Evolutionary conservation across 2,113 vertebrate species (phyloP).

Genomic region (Microcebus lehilahytsara): DNA sequence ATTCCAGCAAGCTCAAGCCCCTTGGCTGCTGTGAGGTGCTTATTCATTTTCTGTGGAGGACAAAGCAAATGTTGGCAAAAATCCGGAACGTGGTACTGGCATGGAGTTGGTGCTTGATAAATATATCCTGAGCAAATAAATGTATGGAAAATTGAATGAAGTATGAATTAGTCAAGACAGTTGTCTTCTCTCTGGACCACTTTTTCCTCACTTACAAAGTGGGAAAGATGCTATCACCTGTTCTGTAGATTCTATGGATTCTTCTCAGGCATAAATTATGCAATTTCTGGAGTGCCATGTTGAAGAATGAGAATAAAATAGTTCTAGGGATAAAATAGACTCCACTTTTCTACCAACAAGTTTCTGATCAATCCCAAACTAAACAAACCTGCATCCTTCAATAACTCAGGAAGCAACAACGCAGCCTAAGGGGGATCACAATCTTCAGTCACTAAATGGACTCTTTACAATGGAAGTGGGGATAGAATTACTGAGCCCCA

Average conservation of each 20-base stretch:
- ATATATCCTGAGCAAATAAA: background rate
- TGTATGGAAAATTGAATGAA: background rate
- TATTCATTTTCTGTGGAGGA: background rate
- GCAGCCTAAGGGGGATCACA: background rate
- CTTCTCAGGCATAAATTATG: background rate
- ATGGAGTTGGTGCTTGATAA: background rate
- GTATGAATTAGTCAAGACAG: background rate
- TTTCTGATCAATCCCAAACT: background rate
- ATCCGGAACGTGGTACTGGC: accelerated
- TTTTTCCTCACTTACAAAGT: background rate
- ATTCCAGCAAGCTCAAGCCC: background rate
- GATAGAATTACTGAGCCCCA: background rate
- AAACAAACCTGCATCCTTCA: background rate
- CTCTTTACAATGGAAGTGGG: too few relatives aligned
- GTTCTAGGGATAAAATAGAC: background rate
- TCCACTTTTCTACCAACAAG: background rate
- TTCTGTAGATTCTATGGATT: background rate
- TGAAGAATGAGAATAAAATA: background rate
- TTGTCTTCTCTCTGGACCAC: background rate
- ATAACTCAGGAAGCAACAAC: background rate
- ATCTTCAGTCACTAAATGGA: background rate
- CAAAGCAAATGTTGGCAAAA: background rate
- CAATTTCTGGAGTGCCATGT: background rate
- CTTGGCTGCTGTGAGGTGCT: accelerated
- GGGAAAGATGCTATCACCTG: background rate